These are phyloP conservation scores for Tetramorium simillimum DNA, from an alignment of 1,140 invertebrate species.

Conservation along the genomic window DNA sequence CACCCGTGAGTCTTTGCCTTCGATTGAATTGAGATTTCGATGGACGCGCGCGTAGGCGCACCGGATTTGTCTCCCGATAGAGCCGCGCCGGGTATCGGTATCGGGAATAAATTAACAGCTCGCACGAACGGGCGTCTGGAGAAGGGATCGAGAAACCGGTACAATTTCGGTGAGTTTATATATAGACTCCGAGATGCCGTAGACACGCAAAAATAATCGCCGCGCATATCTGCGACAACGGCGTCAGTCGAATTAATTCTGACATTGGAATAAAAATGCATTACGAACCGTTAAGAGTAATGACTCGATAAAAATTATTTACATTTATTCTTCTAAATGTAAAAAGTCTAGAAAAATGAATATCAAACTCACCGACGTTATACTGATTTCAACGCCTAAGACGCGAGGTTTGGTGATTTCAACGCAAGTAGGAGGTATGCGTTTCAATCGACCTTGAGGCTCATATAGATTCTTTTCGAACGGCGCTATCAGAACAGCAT, in stretches of 20 bases:
- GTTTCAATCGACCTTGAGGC: conserved; percentile 38
- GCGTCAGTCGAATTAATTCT: conserved; percentile 25
- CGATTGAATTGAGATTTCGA: conserved; percentile 45
- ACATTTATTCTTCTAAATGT: background rate
- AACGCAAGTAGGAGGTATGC: conserved; percentile 28
- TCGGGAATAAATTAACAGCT: conserved; percentile 48
- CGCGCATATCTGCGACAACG: background rate
- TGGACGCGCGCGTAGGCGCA: conserved; percentile 36
- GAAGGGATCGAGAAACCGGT: conserved; percentile 34
- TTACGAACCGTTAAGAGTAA: background rate
- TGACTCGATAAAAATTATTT: background rate
- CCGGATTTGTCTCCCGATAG: conserved; percentile 38
- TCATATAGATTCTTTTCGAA: conserved; percentile 36
- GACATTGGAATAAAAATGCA: background rate
- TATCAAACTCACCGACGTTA: conserved; percentile 1
- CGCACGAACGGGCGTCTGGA: background rate
- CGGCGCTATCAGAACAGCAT: conserved; percentile 13
- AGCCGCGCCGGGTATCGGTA: conserved; percentile 29
- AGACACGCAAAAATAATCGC: conserved; percentile 13
- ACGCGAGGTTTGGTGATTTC: conserved; percentile 36
- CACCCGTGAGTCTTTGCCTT: conserved; percentile 63
- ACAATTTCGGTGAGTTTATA: conserved; percentile 35
- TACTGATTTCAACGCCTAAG: conserved; percentile 8
- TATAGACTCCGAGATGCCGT: background rate
- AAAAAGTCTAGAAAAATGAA: background rate